phyloP scores from a whole-genome alignment of 1,140 invertebrate species.

The Penaeus japonicus region DNA sequence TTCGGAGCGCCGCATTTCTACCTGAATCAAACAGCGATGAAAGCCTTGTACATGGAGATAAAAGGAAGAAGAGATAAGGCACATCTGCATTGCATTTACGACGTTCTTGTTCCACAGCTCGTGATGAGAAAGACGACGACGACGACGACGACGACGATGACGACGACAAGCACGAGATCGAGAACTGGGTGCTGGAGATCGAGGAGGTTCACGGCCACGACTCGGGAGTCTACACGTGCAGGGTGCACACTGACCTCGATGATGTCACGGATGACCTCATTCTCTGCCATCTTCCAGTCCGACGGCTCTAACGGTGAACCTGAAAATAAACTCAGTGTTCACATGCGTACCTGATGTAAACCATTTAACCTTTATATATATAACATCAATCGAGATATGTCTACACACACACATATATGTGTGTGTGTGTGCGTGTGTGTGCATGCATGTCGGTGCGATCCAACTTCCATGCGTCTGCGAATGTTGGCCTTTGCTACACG shows the following conservation, averaged over 20 bases:
- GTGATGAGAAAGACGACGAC: background rate
- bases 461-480: background rate
- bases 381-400: background rate
- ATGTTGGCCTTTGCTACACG: too few relatives aligned
- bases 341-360: background rate
- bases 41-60: too few relatives aligned
- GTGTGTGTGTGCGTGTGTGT: background rate
- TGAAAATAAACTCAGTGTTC: too few relatives aligned
- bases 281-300: too few relatives aligned
- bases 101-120: too few relatives aligned
- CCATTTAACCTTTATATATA: background rate
- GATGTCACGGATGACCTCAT: conserved; percentile 48
- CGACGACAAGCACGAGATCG: background rate
- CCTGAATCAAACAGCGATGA: too few relatives aligned
- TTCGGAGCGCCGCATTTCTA: too few relatives aligned
- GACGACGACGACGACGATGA: conserved; percentile 1
- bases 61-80: too few relatives aligned
- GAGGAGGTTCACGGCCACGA: conserved; percentile 39
- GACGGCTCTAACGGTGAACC: too few relatives aligned
- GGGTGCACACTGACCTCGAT: conserved; percentile 37
- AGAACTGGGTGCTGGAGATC: conserved; percentile 44
- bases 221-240: conserved; percentile 55
- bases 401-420: background rate
- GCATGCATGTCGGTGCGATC: background rate
- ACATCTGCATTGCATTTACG: too few relatives aligned